Evolutionary conservation across 1,140 invertebrate species (phyloP), one percentile per base, ranked within the genome.

Genomic region (Caenorhabditis briggsae): DNA sequence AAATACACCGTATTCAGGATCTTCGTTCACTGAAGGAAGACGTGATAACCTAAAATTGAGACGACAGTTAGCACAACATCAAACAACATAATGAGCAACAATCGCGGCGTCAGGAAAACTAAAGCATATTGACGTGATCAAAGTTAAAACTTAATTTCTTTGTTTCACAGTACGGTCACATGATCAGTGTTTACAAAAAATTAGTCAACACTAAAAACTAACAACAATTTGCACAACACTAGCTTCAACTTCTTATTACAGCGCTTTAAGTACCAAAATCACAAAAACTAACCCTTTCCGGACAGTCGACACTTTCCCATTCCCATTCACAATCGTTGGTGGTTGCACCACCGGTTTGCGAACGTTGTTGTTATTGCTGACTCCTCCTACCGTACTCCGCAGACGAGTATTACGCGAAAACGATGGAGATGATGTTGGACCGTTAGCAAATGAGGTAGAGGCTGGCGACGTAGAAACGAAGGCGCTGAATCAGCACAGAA

Each of bases 381-480:
- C 46, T 53, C 70, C 70, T 50, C 83, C 83, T 33, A 85, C 65
- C 14, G 84, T 85, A 65, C 46, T 61, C 61, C 84, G 46, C 1
- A 78, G 23, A 56, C 84, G 64, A 41, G 65, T 53, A 78, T 78
- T 78, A 11, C 84, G 84, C 3, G 61, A 65, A 33, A 85, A 85
- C 16, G 82, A 41, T 14, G 84, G 65, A 25, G 84, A 65, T 53
- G 23, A 43, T 20, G 84, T 55, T 16, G 83, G 23, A 11, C 64
- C 14, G 33, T 46, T 12, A 3, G 84, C 46, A 16, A 65, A 65
- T 70, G 61, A 65, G 16, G 84, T 85, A 3, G 84, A 64, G 8
- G 84, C 53, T 53, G 84, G 48, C 23, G 84, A 85, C 43, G 84
- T 43, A 33, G 84, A 65, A 53, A 85, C 61, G 53, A 53, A 65